Percentiles rank a stretch among this genome's conserved stretches.
phyloP scores from a whole-genome alignment of 1,140 invertebrate species.

The Paralvinella palmiformis region DNA sequence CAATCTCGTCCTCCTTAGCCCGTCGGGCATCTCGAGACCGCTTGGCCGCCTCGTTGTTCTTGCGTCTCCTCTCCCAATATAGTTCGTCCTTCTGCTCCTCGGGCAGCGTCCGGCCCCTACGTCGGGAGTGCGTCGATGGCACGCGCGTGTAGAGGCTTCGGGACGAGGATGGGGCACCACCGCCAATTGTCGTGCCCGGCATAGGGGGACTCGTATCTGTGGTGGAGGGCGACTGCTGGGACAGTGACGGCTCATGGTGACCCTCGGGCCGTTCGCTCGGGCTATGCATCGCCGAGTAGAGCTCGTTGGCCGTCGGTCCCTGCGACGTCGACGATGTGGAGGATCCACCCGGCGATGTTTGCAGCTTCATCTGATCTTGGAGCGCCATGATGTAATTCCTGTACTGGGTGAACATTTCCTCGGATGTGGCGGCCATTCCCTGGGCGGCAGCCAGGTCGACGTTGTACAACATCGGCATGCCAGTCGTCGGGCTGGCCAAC shows the following conservation, averaged over 20 bases:
- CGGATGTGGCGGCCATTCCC: slow-evolving; percentile 15
- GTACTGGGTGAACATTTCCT: slow-evolving; percentile 29
- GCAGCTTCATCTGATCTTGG: slow-evolving; percentile 9
- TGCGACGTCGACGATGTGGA: background rate
- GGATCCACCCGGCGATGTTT: slow-evolving; percentile 9
- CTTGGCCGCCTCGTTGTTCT: slow-evolving; percentile 95
- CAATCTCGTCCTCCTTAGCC: slow-evolving; percentile 86
- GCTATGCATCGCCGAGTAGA: background rate
- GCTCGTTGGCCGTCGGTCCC: slow-evolving; percentile 1
- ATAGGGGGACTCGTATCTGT: background rate
- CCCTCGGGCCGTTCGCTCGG: background rate
- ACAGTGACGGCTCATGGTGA: background rate
- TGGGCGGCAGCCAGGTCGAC: slow-evolving; percentile 10
- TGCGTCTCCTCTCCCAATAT: slow-evolving; percentile 79
- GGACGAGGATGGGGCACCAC: slow-evolving; percentile 7
- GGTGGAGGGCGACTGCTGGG: background rate
- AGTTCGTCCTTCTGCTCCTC: slow-evolving; percentile 64
- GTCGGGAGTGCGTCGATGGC: slow-evolving; percentile 15
- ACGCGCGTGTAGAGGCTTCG: slow-evolving; percentile 2
- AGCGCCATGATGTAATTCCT: slow-evolving; percentile 21
- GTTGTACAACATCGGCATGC: slow-evolving; percentile 9
- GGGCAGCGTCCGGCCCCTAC: slow-evolving; percentile 34
- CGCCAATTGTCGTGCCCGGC: slow-evolving; percentile 11
- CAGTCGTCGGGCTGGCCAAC: no score
- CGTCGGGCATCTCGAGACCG: slow-evolving; percentile 81